Base-by-base conservation (phyloP, 2,888 invertebrate genomes). In the Thyatira batis region DNA sequence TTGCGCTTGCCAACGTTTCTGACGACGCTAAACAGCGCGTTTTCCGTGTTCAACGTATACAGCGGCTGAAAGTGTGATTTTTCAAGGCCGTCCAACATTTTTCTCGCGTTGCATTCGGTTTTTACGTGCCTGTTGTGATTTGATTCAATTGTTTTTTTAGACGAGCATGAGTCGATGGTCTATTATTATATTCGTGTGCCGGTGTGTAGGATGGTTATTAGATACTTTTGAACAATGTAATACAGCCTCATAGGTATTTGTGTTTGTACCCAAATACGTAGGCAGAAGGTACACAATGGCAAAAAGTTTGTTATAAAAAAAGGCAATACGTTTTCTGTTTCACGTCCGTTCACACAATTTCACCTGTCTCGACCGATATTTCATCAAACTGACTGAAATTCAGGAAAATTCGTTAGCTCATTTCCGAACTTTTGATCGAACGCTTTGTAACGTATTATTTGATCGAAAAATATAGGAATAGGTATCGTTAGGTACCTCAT, bases 1-100 rank as follows among this genome's bases (percentile, higher is more conserved):
- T 84, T 81, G 80, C 84, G 82, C 80, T 82, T 77, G 83, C 84
- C 82, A 84, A 84, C 84, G 79, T 82, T 39, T 85, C 80, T 76
- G 77, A 80, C 77, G 78, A 39, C 39, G 80, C 73, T 67, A 70
- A 69, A 73, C 71, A 70, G 61, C 71, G 66, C 70, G 72, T 73
- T 83, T 87, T 87, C 81, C 84, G 85, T 82, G 77, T 68, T 73
- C 81, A 76, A 74, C 75, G 72, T 76, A 67, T 66, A 71, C 57
- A 61, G 63, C 55, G 66, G 66, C 63, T 73, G 67, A 72, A 71
- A 72, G 73, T 76, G 71, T 75, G 75, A 73, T 72, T 71, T 76
- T 76, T 81, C 88, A 89, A 88, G 88, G 87, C 73, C 86, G 77
- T 61, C 70, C 61, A 65, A 71, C 73, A 78, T 71, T 79, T 80